Evolutionary conservation across 1,140 invertebrate genomes (phyloP), one percentile per base, ranked within the genome.

Genomic region (Hyposmocoma kahamanoa): DNA sequence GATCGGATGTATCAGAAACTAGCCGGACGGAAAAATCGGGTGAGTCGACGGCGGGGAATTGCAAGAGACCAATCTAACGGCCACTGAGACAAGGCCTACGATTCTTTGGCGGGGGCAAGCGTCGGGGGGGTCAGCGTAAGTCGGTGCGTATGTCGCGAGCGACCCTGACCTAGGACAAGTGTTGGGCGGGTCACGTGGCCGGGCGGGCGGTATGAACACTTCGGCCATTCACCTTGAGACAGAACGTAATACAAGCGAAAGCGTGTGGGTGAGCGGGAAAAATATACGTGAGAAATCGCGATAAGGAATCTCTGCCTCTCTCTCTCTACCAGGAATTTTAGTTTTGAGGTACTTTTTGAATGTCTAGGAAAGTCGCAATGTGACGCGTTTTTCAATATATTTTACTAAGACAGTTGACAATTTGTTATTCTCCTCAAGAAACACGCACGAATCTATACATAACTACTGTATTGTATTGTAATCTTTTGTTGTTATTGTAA

Each of bases 21-120:
- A 82, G 70, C 69, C 78, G 72, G 71, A 71, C 62, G 73, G 75
- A 82, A 82, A 79, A 79, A 78, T 81, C 72, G 65, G 64, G 69
- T 58, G 61, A 67, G 46, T 42, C 47, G 55, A 32, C 55, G 55
- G 44, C 58, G 59, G 62, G 65, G 53, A 66, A 72, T 67, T 67
- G 62, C 56, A 58, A 68, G 50, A 59, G 47, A n/a, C n/a, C n/a
- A n/a, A n/a, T n/a, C n/a, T n/a, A n/a, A 50, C 58, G 56, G 44
- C 65, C 63, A 68, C 22, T 50, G 47, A 63, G 48, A 42, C 54
- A 34, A 47, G 58, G 45, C 15, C 52, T 51, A 22, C 19, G 32
- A 44, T 32, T 41, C 49, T 41, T 42, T 32, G 44, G 28, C 42
- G 21, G 53, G 54, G n/a, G 32, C 11, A 10, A 30, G 10, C 28